Percentiles rank a stretch among this genome's conserved stretches.
These are phyloP conservation scores for Euborellia annulipes DNA, from an alignment of 1,140 invertebrate genomes.

Conservation along the genomic window DNA sequence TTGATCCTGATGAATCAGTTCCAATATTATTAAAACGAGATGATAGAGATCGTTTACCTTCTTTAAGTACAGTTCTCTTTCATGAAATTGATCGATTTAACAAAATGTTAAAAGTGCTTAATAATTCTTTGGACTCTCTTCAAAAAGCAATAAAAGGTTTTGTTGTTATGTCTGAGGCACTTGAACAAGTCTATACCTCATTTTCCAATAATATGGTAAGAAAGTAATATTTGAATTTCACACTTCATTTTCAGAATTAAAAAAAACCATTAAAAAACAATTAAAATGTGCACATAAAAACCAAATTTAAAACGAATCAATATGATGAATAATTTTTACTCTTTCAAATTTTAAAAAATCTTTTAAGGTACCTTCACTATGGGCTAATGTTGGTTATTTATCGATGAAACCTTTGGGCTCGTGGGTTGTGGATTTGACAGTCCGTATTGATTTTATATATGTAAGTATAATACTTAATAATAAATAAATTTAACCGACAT, in stretches of 20 bases:
- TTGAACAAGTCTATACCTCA: slow-evolving; percentile 62
- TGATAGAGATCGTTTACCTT: slow-evolving; percentile 48
- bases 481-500: no score
- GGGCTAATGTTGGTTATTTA: slow-evolving; percentile 68
- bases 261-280: no score
- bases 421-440: slow-evolving; percentile 64
- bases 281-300: not conserved
- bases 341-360: no score
- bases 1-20: slow-evolving; percentile 39
- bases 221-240: slow-evolving; percentile 6
- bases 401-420: slow-evolving; percentile 68
- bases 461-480: no score
- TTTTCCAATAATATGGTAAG: slow-evolving; percentile 56
- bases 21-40: slow-evolving; percentile 38
- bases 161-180: slow-evolving; percentile 73
- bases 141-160: slow-evolving; percentile 72
- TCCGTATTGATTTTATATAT: slow-evolving; percentile 61
- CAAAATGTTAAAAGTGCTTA: slow-evolving; percentile 50
- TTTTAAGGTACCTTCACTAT: slow-evolving; percentile 53
- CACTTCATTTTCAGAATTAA: not conserved
- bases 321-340: no score
- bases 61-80: slow-evolving; percentile 63
- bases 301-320: slow-evolving; percentile 1
- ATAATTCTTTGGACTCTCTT: slow-evolving; percentile 52
- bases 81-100: slow-evolving; percentile 81